A percentile compares a stretch with the other conserved stretches of the same genome.
Evolutionary conservation across 2,113 vertebrate genomes (phyloP).

Genomic region (Elanoides forficatus): DNA sequence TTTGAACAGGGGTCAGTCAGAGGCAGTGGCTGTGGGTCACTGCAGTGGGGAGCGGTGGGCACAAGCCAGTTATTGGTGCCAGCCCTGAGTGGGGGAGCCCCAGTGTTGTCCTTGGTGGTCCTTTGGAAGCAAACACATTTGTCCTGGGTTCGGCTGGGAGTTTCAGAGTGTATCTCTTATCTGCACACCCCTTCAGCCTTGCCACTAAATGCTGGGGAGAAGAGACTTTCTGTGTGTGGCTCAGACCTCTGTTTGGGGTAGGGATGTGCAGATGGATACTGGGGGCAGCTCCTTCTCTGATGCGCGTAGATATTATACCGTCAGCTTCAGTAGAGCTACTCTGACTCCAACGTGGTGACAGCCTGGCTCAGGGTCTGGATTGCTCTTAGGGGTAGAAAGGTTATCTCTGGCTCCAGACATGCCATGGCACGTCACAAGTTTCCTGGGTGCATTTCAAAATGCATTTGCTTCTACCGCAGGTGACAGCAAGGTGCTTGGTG

Average conservation of each 20-base stretch:
- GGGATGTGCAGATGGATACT: not conserved
- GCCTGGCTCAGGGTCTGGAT: not conserved
- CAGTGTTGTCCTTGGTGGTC: not conserved
- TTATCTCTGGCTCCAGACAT: not conserved
- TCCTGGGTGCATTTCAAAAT: not conserved
- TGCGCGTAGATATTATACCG: accelerated
- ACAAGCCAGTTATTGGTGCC: not conserved
- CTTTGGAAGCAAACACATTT: accelerated
- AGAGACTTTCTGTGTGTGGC: not conserved
- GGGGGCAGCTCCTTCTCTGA: not conserved
- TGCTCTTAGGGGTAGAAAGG: not conserved
- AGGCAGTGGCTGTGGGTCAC: not conserved
- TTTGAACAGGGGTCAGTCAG: not conserved
- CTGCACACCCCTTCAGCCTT: not conserved
- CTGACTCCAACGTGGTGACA: not conserved
- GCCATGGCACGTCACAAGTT: accelerated
- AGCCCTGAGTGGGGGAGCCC: not conserved
- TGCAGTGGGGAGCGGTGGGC: not conserved
- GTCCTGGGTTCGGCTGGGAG: too few species aligned
- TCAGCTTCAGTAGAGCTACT: not conserved
- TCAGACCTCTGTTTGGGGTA: not conserved
- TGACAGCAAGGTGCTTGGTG: not conserved
- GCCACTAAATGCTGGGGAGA: accelerated
- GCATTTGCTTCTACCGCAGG: not conserved
- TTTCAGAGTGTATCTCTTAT: not conserved